A percentile compares a stretch with the other conserved stretches of the same genome.
These are phyloP conservation scores for Himalopsyche kuldschensis DNA, from an alignment of 2,888 invertebrate species.

Conservation along the genomic window DNA sequence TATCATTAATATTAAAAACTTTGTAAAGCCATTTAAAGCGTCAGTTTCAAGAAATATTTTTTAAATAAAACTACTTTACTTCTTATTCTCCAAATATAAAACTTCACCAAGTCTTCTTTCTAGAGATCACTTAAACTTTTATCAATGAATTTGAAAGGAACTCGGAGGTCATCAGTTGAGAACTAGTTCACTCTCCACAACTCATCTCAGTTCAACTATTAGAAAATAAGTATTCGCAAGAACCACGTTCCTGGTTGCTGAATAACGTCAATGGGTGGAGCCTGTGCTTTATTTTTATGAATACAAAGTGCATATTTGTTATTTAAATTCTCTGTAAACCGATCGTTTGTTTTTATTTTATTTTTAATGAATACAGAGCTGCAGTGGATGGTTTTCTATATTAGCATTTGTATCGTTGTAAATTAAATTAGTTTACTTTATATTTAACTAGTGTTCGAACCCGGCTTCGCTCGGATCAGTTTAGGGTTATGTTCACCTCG, in stretches of 20 bases:
- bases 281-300: neutral
- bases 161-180: neutral
- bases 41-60: neutral
- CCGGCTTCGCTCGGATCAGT: too few relatives aligned
- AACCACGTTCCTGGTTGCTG: neutral
- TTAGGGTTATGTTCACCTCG: too few relatives aligned
- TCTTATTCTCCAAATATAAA: neutral
- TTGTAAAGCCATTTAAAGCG: neutral
- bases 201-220: neutral
- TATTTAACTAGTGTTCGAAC: too few relatives aligned
- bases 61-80: neutral
- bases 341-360: neutral
- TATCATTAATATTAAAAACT: too few relatives aligned
- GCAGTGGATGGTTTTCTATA: neutral
- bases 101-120: neutral
- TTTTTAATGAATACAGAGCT: neutral
- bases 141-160: neutral
- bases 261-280: neutral
- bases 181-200: neutral
- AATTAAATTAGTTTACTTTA: too few relatives aligned
- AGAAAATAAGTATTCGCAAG: neutral
- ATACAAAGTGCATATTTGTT: neutral
- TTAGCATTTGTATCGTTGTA: neutral
- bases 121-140: neutral
- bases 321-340: neutral